Conservation (phyloP, 2,113 vertebrate species). For the Cyanoramphus novaezelandiae region DNA sequence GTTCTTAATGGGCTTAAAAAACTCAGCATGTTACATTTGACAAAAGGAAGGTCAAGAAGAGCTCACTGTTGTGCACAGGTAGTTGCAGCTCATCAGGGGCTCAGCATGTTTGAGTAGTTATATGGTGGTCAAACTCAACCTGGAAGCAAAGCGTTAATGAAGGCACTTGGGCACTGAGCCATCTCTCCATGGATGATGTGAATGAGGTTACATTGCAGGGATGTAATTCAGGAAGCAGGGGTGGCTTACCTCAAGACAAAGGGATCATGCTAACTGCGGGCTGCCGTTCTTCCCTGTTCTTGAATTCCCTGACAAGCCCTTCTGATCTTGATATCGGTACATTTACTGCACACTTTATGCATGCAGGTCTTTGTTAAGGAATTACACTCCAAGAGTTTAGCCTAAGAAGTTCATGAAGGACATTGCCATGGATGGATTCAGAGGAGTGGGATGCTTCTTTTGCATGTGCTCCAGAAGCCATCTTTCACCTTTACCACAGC, state of each 20-base stretch:
- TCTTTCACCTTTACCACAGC: background rate
- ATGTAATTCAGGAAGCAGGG: background rate
- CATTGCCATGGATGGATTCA: background rate
- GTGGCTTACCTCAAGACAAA: background rate
- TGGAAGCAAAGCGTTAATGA: background rate
- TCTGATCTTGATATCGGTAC: background rate
- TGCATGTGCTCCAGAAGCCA: background rate
- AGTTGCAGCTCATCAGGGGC: background rate
- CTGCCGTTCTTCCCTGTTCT: background rate
- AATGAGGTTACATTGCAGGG: background rate
- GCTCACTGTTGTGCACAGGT: background rate
- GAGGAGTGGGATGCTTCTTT: background rate
- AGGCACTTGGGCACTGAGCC: background rate
- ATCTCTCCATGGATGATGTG: background rate
- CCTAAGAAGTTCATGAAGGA: background rate
- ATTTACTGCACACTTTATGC: accelerated
- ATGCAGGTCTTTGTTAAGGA: background rate
- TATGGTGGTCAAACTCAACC: background rate
- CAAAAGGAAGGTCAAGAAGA: background rate
- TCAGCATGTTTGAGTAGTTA: background rate
- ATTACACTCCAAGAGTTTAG: background rate
- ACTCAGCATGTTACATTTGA: background rate
- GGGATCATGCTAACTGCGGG: background rate
- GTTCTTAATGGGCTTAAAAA: background rate
- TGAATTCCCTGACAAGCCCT: background rate